Conservation (phyloP, 2,888 invertebrate genomes). For the Hirtodrosophila trivittata region DNA sequence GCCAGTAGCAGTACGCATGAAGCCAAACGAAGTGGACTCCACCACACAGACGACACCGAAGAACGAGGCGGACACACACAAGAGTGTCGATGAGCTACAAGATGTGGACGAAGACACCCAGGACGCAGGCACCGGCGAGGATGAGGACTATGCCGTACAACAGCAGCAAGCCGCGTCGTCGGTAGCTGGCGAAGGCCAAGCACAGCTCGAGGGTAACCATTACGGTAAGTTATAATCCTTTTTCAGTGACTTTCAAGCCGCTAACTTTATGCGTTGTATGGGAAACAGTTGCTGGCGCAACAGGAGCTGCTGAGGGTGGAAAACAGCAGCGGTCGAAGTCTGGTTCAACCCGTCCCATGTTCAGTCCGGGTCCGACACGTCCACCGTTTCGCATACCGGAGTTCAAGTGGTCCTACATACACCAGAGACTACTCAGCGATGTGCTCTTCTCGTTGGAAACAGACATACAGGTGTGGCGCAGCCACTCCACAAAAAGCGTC, state of each 20-base stretch:
- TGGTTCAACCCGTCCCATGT: slow-evolving; percentile 92
- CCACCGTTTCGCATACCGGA: slow-evolving; percentile 99
- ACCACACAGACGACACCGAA: slow-evolving; percentile 81
- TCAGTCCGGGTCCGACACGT: slow-evolving; percentile 95
- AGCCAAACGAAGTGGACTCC: slow-evolving; percentile 76
- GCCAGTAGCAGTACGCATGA: slow-evolving; percentile 30
- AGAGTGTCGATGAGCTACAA: slow-evolving; percentile 44
- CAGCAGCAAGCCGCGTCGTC: slow-evolving; percentile 85
- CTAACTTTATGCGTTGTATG: neutral
- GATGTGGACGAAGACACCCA: slow-evolving; percentile 51
- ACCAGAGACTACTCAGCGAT: slow-evolving; percentile 97
- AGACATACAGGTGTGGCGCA: slow-evolving; percentile 96
- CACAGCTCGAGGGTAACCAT: slow-evolving; percentile 93
- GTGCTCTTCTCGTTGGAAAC: slow-evolving; percentile 98
- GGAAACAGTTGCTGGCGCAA: slow-evolving; percentile 8
- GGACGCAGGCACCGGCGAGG: slow-evolving; percentile 39
- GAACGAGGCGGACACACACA: slow-evolving; percentile 57
- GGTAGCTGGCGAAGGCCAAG: slow-evolving; percentile 87
- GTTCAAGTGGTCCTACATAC: slow-evolving; percentile 99
- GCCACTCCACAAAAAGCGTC: slow-evolving; percentile 98
- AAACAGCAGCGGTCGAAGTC: slow-evolving; percentile 85
- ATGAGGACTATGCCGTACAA: slow-evolving; percentile 83
- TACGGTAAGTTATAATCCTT: slow-evolving; percentile 87
- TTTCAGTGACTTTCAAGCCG: neutral
- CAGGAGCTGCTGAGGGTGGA: slow-evolving; percentile 21